Percentiles rank a stretch among this genome's conserved stretches.
Conservation (phyloP, 2,888 invertebrate genomes). For the Latrodectus hesperus region DNA sequence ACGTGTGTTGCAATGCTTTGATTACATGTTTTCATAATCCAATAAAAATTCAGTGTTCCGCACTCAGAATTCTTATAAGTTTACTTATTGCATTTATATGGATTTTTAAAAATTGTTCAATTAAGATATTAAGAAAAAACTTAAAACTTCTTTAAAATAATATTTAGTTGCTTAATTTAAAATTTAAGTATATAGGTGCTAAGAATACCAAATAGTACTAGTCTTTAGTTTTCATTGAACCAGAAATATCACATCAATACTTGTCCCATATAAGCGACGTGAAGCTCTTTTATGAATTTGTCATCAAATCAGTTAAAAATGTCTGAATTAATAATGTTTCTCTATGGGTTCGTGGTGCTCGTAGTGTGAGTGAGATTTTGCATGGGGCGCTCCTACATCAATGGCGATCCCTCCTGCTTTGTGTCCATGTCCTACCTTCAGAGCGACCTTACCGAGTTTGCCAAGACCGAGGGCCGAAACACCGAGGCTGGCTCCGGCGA, state of each 20-base stretch:
- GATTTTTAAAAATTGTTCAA: no score
- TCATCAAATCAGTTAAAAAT: background rate
- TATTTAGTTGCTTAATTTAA: no score
- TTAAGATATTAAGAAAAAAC: no score
- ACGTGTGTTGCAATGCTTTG: no score
- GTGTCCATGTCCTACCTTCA: constrained; percentile 42
- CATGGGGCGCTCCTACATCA: constrained; percentile 26
- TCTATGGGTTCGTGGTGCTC: constrained; percentile 6
- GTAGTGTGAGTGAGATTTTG: constrained; percentile 11
- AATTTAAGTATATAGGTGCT: no score
- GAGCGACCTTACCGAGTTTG: constrained; percentile 50
- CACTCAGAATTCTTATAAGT: no score
- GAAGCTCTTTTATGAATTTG: background rate
- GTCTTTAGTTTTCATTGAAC: no score
- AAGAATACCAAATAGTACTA: no score
- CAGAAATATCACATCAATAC: background rate
- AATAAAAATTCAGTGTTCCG: no score
- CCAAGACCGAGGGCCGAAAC: constrained; percentile 46
- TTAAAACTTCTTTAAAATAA: no score
- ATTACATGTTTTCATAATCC: no score
- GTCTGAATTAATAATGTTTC: background rate
- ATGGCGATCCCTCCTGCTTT: constrained; percentile 54
- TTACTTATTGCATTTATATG: no score
- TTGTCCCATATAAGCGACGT: background rate
- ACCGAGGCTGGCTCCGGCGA: constrained; percentile 57